Evolutionary conservation across 2,113 vertebrate genomes (phyloP).

Genomic region (Cavia porcellus): DNA sequence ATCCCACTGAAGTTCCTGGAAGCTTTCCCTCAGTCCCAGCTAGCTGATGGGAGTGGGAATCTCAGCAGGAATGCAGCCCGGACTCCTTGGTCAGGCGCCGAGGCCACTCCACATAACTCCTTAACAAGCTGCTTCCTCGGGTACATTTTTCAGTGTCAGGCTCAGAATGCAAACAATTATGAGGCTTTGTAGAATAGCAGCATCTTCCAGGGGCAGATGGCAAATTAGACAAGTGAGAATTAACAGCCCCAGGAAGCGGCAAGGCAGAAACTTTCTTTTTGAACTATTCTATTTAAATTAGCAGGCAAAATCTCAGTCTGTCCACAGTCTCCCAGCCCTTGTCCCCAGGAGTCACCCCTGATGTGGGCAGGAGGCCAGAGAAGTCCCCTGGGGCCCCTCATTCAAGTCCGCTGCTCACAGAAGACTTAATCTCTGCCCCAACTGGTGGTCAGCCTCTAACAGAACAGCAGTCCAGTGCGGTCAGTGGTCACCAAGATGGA

Average conservation of each 20-base stretch:
- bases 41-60: constrained; percentile 73
- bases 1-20: constrained; percentile 71
- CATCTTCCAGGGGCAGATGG: constrained; percentile 68
- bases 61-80: constrained; percentile 72
- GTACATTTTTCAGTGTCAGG: constrained; percentile 77
- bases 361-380: neutral
- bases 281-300: neutral
- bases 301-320: constrained; percentile 43
- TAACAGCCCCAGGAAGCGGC: constrained; percentile 49
- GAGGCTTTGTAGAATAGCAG: constrained; percentile 49
- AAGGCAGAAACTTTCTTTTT: constrained; percentile 48
- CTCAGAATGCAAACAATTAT: constrained; percentile 63
- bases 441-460: neutral
- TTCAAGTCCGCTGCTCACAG: constrained; percentile 32
- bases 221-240: constrained; percentile 33
- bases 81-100: constrained; percentile 67
- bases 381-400: neutral
- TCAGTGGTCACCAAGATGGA: neutral
- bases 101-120: constrained; percentile 77
- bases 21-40: constrained; percentile 51
- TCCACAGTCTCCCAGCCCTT: neutral
- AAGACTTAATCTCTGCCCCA: constrained; percentile 12
- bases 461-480: neutral
- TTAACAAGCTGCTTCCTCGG: constrained; percentile 74
- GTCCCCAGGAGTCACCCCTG: neutral